These are phyloP conservation scores for Tolypeutes matacus DNA, from an alignment of 2,797 vertebrate genomes.

Conservation along the genomic window DNA sequence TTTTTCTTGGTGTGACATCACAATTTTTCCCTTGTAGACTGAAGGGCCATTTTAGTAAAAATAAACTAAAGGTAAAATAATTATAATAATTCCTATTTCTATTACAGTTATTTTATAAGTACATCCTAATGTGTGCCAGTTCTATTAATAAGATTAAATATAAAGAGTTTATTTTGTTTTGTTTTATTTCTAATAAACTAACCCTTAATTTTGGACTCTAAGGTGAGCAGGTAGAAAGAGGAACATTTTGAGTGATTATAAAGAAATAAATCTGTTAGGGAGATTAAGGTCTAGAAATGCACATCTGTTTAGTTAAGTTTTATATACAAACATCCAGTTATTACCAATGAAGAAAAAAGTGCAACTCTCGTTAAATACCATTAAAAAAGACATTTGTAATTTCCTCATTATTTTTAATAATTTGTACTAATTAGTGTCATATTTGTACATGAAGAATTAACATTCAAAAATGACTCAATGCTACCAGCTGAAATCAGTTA, in stretches of 20 bases:
- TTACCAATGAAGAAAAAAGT: neutral
- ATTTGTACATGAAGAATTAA: constrained; percentile 22
- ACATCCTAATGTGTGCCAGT: neutral
- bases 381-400: constrained; percentile 12
- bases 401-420: neutral
- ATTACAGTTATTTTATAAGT: constrained; percentile 1
- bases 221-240: neutral
- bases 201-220: neutral
- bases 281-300: neutral
- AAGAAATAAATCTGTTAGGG: constrained; percentile 8
- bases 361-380: neutral
- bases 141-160: neutral
- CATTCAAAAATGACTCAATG: neutral
- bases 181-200: neutral
- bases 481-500: neutral
- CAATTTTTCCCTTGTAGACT: neutral
- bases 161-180: constrained; percentile 30
- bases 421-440: constrained; percentile 44
- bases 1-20: neutral
- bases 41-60: constrained; percentile 14
- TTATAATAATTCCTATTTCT: neutral
- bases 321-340: neutral
- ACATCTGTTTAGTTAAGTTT: constrained; percentile 2
- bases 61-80: constrained; percentile 1
- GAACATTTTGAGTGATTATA: neutral